Percentiles rank a stretch among this genome's conserved stretches.
These are phyloP conservation scores for Lomographa bimaculata DNA, from an alignment of 2,888 invertebrate species.

Conservation along the genomic window DNA sequence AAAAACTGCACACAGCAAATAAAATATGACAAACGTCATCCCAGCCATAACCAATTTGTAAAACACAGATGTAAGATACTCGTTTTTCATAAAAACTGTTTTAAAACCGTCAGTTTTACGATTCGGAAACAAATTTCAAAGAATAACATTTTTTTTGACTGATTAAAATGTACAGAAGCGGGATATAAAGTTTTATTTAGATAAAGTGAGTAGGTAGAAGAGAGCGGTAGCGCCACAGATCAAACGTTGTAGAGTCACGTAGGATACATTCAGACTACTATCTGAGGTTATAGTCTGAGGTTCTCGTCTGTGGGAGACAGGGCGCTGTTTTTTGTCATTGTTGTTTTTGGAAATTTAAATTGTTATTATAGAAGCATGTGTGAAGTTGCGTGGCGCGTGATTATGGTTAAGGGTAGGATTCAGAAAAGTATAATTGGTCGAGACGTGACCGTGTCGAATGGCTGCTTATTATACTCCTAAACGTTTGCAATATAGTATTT, in stretches of 20 bases:
- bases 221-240: slow-evolving; percentile 64
- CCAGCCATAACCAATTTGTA: slow-evolving; percentile 30
- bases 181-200: slow-evolving; percentile 63
- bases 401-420: slow-evolving; percentile 57
- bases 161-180: slow-evolving; percentile 80
- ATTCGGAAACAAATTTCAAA: slow-evolving; percentile 70
- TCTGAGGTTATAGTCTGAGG: slow-evolving; percentile 34
- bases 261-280: slow-evolving; percentile 64
- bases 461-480: too few species aligned
- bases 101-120: slow-evolving; percentile 58
- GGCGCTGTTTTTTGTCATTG: slow-evolving; percentile 70
- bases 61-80: slow-evolving; percentile 39
- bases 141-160: slow-evolving; percentile 65
- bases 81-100: slow-evolving; percentile 57
- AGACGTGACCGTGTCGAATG: slow-evolving; percentile 50
- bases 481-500: slow-evolving; percentile 1
- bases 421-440: slow-evolving; percentile 25
- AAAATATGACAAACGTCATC: slow-evolving; percentile 15
- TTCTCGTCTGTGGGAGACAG: slow-evolving; percentile 48
- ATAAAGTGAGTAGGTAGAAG: too few species aligned
- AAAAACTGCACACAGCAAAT: slow-evolving; percentile 7
- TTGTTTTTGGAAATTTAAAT: slow-evolving; percentile 68
- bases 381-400: slow-evolving; percentile 56
- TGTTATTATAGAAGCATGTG: slow-evolving; percentile 59
- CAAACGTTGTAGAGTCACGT: slow-evolving; percentile 72